A percentile compares a stretch with the other conserved stretches of the same genome.
Conservation (phyloP, 2,113 vertebrate genomes). For the Anthoscopus minutus region DNA sequence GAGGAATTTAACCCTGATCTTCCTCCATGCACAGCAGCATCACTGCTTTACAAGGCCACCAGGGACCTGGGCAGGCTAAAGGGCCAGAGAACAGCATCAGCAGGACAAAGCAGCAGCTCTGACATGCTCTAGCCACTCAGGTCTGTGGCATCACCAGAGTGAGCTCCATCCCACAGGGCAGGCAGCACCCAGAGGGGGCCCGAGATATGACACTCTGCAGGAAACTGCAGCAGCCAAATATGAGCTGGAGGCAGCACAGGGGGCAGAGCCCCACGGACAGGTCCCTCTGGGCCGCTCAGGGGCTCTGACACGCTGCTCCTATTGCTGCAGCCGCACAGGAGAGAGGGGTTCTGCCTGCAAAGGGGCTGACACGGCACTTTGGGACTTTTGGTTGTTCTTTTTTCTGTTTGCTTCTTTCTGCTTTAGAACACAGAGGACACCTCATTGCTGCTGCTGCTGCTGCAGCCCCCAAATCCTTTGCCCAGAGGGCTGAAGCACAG, state of each 20-base stretch:
- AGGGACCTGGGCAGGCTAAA: neutral
- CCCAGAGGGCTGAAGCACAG: neutral
- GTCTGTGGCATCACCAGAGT: neutral
- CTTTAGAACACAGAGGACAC: neutral
- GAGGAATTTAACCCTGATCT: neutral
- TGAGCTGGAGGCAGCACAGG: neutral
- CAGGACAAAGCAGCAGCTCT: neutral
- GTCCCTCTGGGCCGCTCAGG: neutral
- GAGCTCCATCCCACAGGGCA: neutral
- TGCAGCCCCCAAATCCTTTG: neutral
- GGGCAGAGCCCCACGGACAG: neutral
- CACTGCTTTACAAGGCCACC: neutral
- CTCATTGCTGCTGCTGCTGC: neutral
- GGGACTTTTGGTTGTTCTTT: neutral
- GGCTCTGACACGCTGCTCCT: fast-evolving
- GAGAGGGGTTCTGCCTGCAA: neutral
- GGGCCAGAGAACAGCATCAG: neutral
- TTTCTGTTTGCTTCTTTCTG: neutral
- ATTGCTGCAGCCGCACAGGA: neutral
- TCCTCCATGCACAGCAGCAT: neutral
- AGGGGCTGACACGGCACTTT: neutral
- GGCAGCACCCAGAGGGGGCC: neutral
- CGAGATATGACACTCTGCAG: fast-evolving
- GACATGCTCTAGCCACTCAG: neutral
- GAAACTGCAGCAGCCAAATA: neutral